Base-by-base conservation (phyloP, 37 sponge, comb jelly and placozoan species). In the Diacarnus erythraeanus region DNA sequence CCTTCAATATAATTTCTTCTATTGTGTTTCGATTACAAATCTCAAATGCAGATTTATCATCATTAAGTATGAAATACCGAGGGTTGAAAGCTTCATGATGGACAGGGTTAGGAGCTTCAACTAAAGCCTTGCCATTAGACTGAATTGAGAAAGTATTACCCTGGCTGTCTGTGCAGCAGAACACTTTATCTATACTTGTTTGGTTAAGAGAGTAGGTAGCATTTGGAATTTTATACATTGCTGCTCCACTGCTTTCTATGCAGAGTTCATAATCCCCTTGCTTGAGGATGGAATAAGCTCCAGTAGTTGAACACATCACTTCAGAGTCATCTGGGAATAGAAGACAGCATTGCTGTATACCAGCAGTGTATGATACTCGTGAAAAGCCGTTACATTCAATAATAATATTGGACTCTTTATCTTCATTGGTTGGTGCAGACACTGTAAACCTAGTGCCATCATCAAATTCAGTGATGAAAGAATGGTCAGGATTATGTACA, bases 371-470 rank as follows among this genome's bases (percentile, higher is more conserved):
- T 0, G 58, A 38, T 38, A 93, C 83, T 33, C 83, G 81, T 43
- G 95, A 88, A 75, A 78, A 97, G n/a, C 95, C 92, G 18, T 78
- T 70, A 63, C 90, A 91, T 65, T 93, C 94, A 30, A 87, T 26
- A 27, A 77, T 37, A 43, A 79, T 71, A 12, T 6, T 0, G 71
- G 8, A 54, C 21, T 8, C 43, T 23, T 56, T 40, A n/a, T n/a
- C n/a, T 12, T 15, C 2, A 21, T 51, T 29, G 1, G 12, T 31
- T 41, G 74, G 4, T 42, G 79, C 44, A 8, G 42, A 35, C 39
- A 93, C 75, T 3, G 94, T 93, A 51, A 97, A 84, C 31, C 98
- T 63, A 29, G 98, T 94, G 9, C 98, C 95, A 85, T 97, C 95
- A 21, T 90, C 59, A 77, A 89, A 81, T 36, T 97, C 91, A 18